Base-by-base conservation (phyloP, 2,888 invertebrate genomes). In the Diaprepes abbreviatus region DNA sequence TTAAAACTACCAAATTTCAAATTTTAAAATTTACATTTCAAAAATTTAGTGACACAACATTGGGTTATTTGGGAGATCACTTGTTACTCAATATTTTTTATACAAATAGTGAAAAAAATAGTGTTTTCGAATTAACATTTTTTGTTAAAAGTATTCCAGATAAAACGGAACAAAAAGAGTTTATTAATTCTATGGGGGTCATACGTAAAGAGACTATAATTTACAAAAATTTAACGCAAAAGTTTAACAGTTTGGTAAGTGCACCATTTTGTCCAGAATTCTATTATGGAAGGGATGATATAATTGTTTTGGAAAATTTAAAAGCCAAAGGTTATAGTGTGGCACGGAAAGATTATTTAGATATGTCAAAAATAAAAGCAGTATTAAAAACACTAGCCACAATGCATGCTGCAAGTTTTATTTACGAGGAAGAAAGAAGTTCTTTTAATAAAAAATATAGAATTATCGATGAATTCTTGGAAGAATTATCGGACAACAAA, bases 121-220 rank as follows among this genome's bases (percentile, higher is more conserved):
- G 58, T n/a, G 36, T 54, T 3, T 4, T 28, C 5, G n/a, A 58
- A 12, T 36, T 83, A 0, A 79, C 79, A 16, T 87, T 89, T 69
- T 92, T 92, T 76, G 81, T 90, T 0, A 92, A 92, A 80, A 85
- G 87, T 5, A 80, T 89, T 54, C 91, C 91, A 0, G 38, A 54
- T n/a, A 85, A 88, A 58, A 78, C 81, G 9, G 75, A 74, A 9
- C 87, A 87, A 77, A 86, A 86, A 74, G 85, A 85, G 2, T 88
- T 87, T 72, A 74, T 88, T 0, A 80, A 84, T 43, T 79, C 84
- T 19, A 83, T 85, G 66, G 85, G 85, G 0, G 85, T 87, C 0
- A 88, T 88, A 72, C 78, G 82, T 19, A 82, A 82, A 73, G 82
- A 83, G 76, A 75, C 71, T 2, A 33, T 74, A 1, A 33, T 81